Base-by-base conservation (phyloP, 1,140 invertebrate species). In the Sinella curviseta region DNA sequence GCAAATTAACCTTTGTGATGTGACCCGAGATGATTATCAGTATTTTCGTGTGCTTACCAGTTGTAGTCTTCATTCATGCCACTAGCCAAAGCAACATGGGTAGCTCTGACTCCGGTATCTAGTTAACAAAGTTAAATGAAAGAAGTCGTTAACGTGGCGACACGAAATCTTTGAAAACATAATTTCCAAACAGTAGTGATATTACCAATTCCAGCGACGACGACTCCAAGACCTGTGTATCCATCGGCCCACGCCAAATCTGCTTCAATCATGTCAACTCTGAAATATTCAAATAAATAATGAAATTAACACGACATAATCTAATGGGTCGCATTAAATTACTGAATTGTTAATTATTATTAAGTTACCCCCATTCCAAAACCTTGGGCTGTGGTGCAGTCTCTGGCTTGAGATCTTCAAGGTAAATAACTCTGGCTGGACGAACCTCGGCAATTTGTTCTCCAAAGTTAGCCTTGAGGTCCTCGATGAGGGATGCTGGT, bases 81-180 rank as follows among this genome's bases (percentile, higher is more conserved):
- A 65, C 24, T 26, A 17, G 24, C 57, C 24, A 65, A 65, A 8
- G 57, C 16, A 8, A n/a, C 57, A n/a, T 65, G 57, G 14, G 57
- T 17, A n/a, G 57, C 57, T 26, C 57, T 65, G 16, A 65, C 57
- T 17, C 57, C 57, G 24, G 57, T 65, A 65, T 65, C 57, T 65
- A 12, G 39, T 48, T 12, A 48, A 12, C 24, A 14, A 65, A 65
- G 26, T 17, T 26, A 48, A 48, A 48, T 20, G 39, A 20, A 48
- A 48, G 39, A 12, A 12, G 39, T 48, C 8, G 39, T 48, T 48
- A 12, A 48, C n/a, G n/a, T n/a, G n/a, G n/a, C n/a, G n/a, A n/a
- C n/a, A 48, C 8, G 39, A 12, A 65, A 65, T 8, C 57, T 65
- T 26, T 65, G 8, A 65, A 65, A 65, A 26, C 24, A 26, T 17